Percentiles rank a stretch among this genome's conserved stretches.
phyloP scores from a whole-genome alignment of 2,888 invertebrate genomes.

The Monochamus alternatus region DNA sequence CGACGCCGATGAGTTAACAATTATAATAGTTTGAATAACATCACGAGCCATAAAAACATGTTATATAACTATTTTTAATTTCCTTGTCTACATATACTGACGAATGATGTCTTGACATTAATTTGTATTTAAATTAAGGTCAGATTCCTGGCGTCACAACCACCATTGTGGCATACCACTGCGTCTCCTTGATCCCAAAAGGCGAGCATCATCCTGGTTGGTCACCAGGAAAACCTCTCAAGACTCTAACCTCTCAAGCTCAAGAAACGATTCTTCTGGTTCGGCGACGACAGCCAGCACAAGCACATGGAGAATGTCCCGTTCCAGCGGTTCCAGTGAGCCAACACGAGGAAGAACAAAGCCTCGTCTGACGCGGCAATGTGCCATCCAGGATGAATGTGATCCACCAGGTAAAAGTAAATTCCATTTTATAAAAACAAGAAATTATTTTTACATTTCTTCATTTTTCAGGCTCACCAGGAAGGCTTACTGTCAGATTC shows the following conservation, averaged over 20 bases:
- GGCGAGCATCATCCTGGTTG: constrained; percentile 90
- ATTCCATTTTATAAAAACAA: no score
- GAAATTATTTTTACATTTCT: neutral
- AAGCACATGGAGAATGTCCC: constrained; percentile 90
- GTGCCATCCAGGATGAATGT: constrained; percentile 83
- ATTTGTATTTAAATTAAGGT: constrained; percentile 69
- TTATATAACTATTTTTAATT: no score
- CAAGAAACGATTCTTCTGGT: constrained; percentile 92
- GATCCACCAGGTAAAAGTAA: constrained; percentile 73
- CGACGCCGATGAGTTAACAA: no score
- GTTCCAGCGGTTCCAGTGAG: constrained; percentile 85
- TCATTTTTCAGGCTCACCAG: constrained; percentile 70
- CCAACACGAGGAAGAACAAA: constrained; percentile 57
- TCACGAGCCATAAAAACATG: no score
- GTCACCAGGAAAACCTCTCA: constrained; percentile 94
- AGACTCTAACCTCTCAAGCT: constrained; percentile 92
- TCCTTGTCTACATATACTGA: no score
- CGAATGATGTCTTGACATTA: no score
- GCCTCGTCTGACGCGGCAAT: constrained; percentile 85
- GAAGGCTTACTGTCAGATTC: constrained; percentile 74
- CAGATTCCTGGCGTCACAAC: constrained; percentile 88
- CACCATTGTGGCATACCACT: constrained; percentile 85
- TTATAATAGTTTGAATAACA: no score
- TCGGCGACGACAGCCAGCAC: constrained; percentile 92
- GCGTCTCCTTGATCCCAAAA: constrained; percentile 81